These are phyloP conservation scores for Peromyscus maniculatus DNA, from an alignment of 2,113 vertebrate genomes.

Conservation along the genomic window DNA sequence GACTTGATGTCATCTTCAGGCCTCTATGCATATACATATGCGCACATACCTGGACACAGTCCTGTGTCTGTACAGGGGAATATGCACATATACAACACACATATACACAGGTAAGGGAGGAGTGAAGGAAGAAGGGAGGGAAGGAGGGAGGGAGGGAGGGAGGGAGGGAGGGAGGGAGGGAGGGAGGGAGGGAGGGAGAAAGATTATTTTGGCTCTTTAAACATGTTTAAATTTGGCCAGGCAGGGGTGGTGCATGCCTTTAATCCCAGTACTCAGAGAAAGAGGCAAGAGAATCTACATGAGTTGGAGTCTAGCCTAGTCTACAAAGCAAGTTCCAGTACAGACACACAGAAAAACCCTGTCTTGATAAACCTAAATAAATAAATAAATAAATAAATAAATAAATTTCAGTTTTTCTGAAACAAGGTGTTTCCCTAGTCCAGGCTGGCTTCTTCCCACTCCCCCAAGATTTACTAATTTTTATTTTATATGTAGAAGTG, in stretches of 20 bases:
- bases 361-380: not conserved
- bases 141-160: not conserved
- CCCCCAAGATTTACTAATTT: not conserved
- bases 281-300: too few relatives aligned
- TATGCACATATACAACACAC: not conserved
- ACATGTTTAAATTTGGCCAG: not conserved
- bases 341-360: not conserved
- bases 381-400: not conserved
- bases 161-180: not conserved
- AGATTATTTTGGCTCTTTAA: not conserved
- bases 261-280: not conserved
- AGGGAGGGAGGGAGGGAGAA: not conserved
- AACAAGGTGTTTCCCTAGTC: not conserved
- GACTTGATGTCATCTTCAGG: not conserved
- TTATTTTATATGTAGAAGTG: not conserved
- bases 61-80: not conserved
- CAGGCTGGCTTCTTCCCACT: not conserved
- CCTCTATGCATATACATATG: not conserved
- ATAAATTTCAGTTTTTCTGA: not conserved
- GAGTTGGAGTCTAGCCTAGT: too few relatives aligned
- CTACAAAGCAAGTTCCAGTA: not conserved
- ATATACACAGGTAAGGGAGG: not conserved
- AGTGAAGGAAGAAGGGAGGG: not conserved
- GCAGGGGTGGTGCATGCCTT: not conserved
- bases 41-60: not conserved